Evolutionary conservation across 2,888 invertebrate species (phyloP).

Genomic region (Bembecia ichneumoniformis): DNA sequence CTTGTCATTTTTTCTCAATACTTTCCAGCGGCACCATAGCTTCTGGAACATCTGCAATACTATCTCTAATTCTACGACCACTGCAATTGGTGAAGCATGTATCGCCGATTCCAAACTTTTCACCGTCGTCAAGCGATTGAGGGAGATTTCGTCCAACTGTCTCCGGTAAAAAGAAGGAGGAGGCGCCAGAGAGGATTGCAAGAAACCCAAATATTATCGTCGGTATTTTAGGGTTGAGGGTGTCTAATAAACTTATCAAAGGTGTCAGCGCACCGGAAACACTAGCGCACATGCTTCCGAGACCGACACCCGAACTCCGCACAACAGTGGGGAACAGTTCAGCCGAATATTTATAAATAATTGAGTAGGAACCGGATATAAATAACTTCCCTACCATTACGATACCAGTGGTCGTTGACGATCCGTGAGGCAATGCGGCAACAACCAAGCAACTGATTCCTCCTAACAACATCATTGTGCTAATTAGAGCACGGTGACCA

Average conservation of each 20-base stretch:
- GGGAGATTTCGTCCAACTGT: conserved; percentile 87
- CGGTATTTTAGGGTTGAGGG: conserved; percentile 83
- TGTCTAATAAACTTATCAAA: conserved; percentile 81
- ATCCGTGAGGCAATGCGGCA: conserved; percentile 77
- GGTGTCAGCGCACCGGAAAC: conserved; percentile 86
- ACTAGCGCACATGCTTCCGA: conserved; percentile 89
- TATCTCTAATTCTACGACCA: conserved; percentile 50
- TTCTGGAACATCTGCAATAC: conserved; percentile 49
- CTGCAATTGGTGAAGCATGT: conserved; percentile 82
- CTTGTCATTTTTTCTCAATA: conserved; percentile 39
- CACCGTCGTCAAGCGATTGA: conserved; percentile 86
- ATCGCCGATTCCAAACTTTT: conserved; percentile 85
- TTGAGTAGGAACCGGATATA: conserved; percentile 88
- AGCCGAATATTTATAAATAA: conserved; percentile 89
- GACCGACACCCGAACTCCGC: conserved; percentile 85
- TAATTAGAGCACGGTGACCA: conserved; percentile 83
- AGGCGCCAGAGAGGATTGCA: conserved; percentile 80
- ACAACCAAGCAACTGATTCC: conserved; percentile 84
- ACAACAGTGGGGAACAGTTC: conserved; percentile 90
- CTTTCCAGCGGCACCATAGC: conserved; percentile 56
- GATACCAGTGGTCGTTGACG: conserved; percentile 72
- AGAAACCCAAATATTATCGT: conserved; percentile 83
- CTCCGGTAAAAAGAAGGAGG: conserved; percentile 83
- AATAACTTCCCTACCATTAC: conserved; percentile 87
- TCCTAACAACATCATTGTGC: conserved; percentile 83